Evolutionary conservation across 2,113 vertebrate genomes (phyloP), one percentile per base, ranked within the genome.

Genomic region (Vicugna pacos): DNA sequence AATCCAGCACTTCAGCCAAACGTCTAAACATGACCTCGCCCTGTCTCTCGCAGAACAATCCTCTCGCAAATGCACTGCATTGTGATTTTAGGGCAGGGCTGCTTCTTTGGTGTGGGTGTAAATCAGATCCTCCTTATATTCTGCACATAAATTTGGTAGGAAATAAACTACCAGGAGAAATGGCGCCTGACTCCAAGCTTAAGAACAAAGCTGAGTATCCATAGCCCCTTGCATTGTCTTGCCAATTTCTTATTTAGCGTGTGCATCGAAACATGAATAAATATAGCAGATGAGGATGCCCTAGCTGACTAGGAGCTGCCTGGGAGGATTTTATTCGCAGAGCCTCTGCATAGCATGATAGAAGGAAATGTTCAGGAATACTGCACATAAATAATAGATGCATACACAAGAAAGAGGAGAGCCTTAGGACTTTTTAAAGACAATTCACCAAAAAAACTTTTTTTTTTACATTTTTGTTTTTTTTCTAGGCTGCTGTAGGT

Each of bases 281-380:
- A 94, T 92, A 94, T 60, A 95, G 86, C 86, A 93, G 86, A 93
- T 95, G 94, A 97, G 96, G 89, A 24, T 87, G 96, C 80, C 93
- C 94, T 92, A 93, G 95, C 92, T 96, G 95, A 97, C 89, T 64
- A 54, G 85, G 65, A 94, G 73, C 89, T 97, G 95, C 95, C 96
- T 96, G 95, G 92, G 50, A 98, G 82, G 95, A 96, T 95, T 96
- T 97, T 62, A 86, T 88, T 95, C 30, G 94, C 91, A 96, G 93
- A 94, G 82, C 92, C 94, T 93, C 94, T 97, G 86, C 70, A 96
- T 93, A 96, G 76, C 69, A 92, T 72, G 93, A 94, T 83, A 75
- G 94, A 98, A 93, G 86, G 89, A 97, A 97, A 94, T 94, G 93
- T 95, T 97, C 69, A 87, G 83, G 97, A 94, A 95, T 89, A 87